A percentile compares a stretch with the other conserved stretches of the same genome.
These are phyloP conservation scores for Myotis vivesi DNA, from an alignment of 2,797 vertebrate species.

Conservation along the genomic window DNA sequence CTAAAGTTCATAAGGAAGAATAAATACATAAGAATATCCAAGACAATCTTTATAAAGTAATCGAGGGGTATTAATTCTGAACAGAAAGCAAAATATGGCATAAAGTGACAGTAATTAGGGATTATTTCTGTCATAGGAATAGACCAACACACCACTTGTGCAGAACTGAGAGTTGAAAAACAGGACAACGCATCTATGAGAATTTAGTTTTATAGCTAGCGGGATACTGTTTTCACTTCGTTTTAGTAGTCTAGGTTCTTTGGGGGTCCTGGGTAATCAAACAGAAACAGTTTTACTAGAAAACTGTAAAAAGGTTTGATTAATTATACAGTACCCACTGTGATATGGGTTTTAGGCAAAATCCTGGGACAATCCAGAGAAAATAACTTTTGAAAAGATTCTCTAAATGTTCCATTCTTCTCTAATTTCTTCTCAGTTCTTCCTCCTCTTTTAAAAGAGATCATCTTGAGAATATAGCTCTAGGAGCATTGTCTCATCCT, in stretches of 20 bases:
- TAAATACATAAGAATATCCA: background rate
- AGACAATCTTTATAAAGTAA: background rate
- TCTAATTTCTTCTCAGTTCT: background rate
- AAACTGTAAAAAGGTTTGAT: background rate
- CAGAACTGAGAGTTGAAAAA: background rate
- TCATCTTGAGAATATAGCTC: background rate
- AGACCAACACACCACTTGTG: too few species aligned
- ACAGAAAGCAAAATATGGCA: background rate
- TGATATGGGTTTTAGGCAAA: background rate
- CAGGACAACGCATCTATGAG: background rate
- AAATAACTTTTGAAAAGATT: background rate
- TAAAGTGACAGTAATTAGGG: background rate
- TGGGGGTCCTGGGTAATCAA: background rate
- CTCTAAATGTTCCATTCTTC: background rate
- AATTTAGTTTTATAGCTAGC: background rate
- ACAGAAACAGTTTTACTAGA: background rate
- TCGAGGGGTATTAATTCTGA: background rate
- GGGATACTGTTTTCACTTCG: background rate
- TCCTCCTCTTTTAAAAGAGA: background rate
- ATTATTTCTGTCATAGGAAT: background rate
- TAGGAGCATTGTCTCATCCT: background rate
- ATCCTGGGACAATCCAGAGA: background rate
- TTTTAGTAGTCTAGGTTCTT: background rate
- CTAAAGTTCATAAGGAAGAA: background rate
- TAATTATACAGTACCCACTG: background rate